A percentile compares a stretch with the other conserved stretches of the same genome.
These are phyloP conservation scores for Ceratina calcarata DNA, from an alignment of 1,140 invertebrate species.

Conservation along the genomic window DNA sequence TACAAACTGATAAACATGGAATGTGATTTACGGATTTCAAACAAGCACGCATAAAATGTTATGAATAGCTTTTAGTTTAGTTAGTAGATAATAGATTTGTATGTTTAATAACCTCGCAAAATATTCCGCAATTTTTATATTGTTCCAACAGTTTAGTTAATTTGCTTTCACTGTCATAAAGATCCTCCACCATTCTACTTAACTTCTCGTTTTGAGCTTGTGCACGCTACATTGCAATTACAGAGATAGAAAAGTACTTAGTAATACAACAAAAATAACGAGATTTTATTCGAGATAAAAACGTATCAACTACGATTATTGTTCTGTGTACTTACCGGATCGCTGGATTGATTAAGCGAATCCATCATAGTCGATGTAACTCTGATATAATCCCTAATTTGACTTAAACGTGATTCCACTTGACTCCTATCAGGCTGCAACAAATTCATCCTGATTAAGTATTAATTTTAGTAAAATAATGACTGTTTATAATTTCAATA, in stretches of 20 bases:
- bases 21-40: neutral
- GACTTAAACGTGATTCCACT: slow-evolving; percentile 82
- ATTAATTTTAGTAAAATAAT: slow-evolving; percentile 1
- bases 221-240: slow-evolving; percentile 68
- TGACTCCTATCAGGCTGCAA: slow-evolving; percentile 80
- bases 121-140: slow-evolving; percentile 69
- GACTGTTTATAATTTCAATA: neutral
- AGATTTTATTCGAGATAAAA: neutral
- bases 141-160: slow-evolving; percentile 75
- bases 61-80: neutral
- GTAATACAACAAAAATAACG: slow-evolving; percentile 1
- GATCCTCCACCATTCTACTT: slow-evolving; percentile 77
- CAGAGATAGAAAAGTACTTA: slow-evolving; percentile 13
- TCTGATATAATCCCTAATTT: slow-evolving; percentile 84
- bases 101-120: slow-evolving; percentile 70
- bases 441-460: slow-evolving; percentile 25
- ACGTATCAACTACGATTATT: slow-evolving; percentile 6
- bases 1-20: neutral
- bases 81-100: slow-evolving; percentile 4
- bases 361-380: slow-evolving; percentile 84
- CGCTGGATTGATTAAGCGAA: slow-evolving; percentile 82
- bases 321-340: slow-evolving; percentile 79
- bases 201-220: slow-evolving; percentile 76
- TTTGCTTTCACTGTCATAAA: slow-evolving; percentile 77
- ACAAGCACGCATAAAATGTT: slow-evolving; percentile 14